Evolutionary conservation across 2,797 vertebrate genomes (phyloP).

Genomic region (Catharus ustulatus): DNA sequence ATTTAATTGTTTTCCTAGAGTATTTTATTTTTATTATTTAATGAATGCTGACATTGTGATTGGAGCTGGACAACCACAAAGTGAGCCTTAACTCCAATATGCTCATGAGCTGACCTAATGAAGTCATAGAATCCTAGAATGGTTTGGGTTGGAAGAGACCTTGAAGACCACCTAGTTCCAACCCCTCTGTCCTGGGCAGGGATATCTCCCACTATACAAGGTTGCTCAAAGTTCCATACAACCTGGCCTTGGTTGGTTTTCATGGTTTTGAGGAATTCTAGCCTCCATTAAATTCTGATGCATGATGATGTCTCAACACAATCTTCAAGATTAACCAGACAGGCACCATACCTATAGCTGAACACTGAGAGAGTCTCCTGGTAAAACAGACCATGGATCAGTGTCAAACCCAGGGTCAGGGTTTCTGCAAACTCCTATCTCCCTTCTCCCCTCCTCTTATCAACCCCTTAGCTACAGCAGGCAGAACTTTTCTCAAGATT

Average conservation of each 20-base stretch:
- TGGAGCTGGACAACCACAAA: not conserved
- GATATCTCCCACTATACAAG: not conserved
- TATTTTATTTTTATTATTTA: constrained; percentile 66
- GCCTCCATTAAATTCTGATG: not conserved
- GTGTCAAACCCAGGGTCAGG: not conserved
- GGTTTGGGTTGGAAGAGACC: not conserved
- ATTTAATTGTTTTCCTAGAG: constrained; percentile 69
- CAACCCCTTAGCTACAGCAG: not conserved
- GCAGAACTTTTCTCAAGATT: not conserved
- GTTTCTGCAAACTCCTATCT: not conserved
- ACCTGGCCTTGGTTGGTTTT: not conserved
- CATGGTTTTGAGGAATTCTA: not conserved
- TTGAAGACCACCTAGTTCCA: not conserved
- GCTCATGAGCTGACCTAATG: not conserved
- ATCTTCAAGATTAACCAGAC: not conserved
- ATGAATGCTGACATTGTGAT: not conserved
- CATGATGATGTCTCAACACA: not conserved
- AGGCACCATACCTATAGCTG: not conserved
- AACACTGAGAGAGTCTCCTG: not conserved
- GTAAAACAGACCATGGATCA: not conserved
- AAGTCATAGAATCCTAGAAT: not conserved
- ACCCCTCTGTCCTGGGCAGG: not conserved
- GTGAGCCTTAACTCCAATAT: not conserved
- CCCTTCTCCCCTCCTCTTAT: not conserved
- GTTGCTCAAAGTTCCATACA: not conserved